Base-by-base conservation (phyloP, 2,113 vertebrate genomes). In the Struthidea cinerea region DNA sequence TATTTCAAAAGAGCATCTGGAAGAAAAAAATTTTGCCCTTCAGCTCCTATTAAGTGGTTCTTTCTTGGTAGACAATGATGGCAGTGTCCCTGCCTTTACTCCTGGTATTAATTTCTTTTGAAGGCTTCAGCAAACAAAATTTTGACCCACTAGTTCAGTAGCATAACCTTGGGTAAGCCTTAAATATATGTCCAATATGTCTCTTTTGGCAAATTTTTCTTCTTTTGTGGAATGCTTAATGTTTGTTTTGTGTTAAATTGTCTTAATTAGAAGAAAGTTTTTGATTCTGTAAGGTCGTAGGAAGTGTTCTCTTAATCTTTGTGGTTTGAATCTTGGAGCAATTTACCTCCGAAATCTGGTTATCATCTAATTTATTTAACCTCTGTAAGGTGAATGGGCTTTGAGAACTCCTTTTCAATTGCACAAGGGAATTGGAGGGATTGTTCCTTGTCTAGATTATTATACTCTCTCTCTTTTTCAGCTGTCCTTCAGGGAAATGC, bases 401-500 rank as follows among this genome's bases (percentile, higher is more conserved):
- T 89, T 87, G 57, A 94, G 47, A 63, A 53, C 18, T 57, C 57
- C 47, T 70, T 89, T 82, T 85, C 70, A 68, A 44, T 63, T 83
- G 16, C 70, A 68, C 21, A 44, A 68, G 49, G 41, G 71, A 90
- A 68, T 52, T 47, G 49, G 35, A 87, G 33, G 42, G 71, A 47
- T 90, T 94, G 59, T 77, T 79, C 32, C 53, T 85, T 90, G n/a
- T 60, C 61, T 88, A 67, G 63, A 52, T 90, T 47, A 70, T 84
- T 84, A 35, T 61, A 30, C 11, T 49, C 30, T 60, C 37, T 94
- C 53, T 32, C 30, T 74, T 85, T 90, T 90, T 87, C 75, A 90
- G 57, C 79, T 63, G 79, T 77, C 92, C 85, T 94, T 97, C 92
- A 86, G 63, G 84, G 92, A 71, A 90, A 83, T 85, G 87, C 50